Evolutionary conservation across 2,888 invertebrate species (phyloP), one percentile per base, ranked within the genome.

Genomic region (Physocephala rufipes): DNA sequence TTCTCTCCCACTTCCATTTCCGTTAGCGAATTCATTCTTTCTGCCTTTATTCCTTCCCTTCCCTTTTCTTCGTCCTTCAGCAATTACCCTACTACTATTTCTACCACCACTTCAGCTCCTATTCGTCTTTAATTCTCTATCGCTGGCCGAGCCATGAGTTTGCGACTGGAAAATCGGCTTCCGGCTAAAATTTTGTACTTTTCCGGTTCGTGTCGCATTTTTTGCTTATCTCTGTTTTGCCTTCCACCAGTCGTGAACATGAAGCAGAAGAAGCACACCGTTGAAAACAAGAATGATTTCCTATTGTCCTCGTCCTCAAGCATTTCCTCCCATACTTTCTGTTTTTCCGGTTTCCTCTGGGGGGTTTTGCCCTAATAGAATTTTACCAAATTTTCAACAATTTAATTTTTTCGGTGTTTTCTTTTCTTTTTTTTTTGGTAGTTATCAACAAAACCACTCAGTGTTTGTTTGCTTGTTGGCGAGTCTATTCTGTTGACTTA

Each of bases 91-190:
- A 58, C 55, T 45, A 63, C 65, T 64, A 58, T 70, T 70, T 55
- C 45, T 53, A 53, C 47, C 45, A 58, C 30, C 58, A n/a, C 47
- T 49, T 67, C 67, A 19, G 61, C 19, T 30, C 15, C 24, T 24
- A 3, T 16, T 19, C 12, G n/a, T 49, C 16, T 49, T 49, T 1
- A 16, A n/a, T n/a, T n/a, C 53, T 51, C 2, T 19, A 19, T 21
- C 21, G 21, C 21, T 15, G 49, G 47, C 19, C 61, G 47, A 61
- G n/a, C 16, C 51, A 51, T 65, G 24, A 47, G 62, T 47, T 61
- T 47, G 58, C 71, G 26, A 67, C 64, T 67, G 68, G 28, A 64
- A 71, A 71, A 71, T 71, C 64, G 15, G 71, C 71, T 71, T 71
- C 71, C 71, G 71, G 71, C 68, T 64, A 64, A 49, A 59, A 68